Percentiles rank a stretch among this genome's conserved stretches.
Conservation (phyloP, 2,888 invertebrate genomes). For the Megaustenia siamemsis region DNA sequence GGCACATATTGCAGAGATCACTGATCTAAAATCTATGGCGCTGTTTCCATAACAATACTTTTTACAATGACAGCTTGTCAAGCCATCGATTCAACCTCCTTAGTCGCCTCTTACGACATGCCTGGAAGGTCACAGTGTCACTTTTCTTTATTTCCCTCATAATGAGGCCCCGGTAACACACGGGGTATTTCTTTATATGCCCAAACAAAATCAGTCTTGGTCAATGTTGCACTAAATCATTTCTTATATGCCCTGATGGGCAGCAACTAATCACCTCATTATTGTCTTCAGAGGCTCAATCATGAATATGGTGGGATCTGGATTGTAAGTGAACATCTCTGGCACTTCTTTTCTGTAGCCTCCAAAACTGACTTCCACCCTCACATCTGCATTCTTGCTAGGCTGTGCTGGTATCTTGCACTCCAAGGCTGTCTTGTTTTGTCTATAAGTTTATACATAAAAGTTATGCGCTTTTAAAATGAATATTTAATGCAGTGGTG, state of each 20-base stretch:
- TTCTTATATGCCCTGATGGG: too few species aligned
- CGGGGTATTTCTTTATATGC: not conserved
- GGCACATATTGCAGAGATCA: too few species aligned
- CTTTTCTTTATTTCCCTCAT: too few species aligned
- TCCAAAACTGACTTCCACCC: conserved; percentile 73
- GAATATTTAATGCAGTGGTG: not conserved
- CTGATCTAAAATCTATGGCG: too few species aligned
- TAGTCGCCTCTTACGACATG: too few species aligned
- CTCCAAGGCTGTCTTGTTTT: conserved; percentile 64
- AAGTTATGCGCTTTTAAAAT: not conserved
- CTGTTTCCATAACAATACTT: too few species aligned
- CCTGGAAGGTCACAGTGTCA: too few species aligned
- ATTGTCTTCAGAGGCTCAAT: conserved; percentile 86
- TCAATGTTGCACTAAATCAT: too few species aligned
- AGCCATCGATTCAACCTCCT: too few species aligned
- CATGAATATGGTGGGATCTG: conserved; percentile 91
- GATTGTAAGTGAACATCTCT: conserved; percentile 87
- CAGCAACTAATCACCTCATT: conserved; percentile 61
- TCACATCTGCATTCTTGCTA: conserved; percentile 59
- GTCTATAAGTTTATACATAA: conserved; percentile 56
- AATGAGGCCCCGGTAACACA: too few species aligned
- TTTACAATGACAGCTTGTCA: too few species aligned
- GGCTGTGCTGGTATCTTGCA: conserved; percentile 67
- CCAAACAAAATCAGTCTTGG: not conserved
- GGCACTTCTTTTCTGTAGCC: conserved; percentile 65